These are phyloP conservation scores for Hyposoter dolosus DNA, from an alignment of 2,888 invertebrate genomes.

Conservation along the genomic window DNA sequence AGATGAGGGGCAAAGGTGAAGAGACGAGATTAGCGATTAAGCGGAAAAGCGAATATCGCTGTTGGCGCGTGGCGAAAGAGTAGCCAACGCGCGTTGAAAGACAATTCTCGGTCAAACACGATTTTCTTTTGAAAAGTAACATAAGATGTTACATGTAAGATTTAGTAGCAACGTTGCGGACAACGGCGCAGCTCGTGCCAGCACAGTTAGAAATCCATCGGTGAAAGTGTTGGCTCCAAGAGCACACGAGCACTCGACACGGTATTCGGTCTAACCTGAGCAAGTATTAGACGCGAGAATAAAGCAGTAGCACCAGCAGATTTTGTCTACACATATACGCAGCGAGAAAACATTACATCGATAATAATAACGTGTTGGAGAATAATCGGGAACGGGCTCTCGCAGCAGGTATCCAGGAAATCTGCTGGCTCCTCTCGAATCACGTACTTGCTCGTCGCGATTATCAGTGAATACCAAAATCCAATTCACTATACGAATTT, in stretches of 20 bases:
- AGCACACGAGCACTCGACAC: constrained; percentile 56
- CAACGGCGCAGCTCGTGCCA: constrained; percentile 72
- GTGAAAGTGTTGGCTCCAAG: constrained; percentile 79
- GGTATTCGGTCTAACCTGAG: constrained; percentile 45
- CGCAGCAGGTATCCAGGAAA: neutral
- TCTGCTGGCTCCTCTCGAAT: neutral
- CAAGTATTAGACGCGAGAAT: constrained; percentile 36
- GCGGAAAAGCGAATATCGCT: no score
- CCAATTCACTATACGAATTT: neutral
- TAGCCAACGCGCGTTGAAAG: neutral
- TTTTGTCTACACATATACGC: constrained; percentile 29
- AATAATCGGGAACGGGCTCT: constrained; percentile 3
- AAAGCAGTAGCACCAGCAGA: constrained; percentile 35
- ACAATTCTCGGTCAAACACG: neutral
- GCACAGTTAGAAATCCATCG: constrained; percentile 79
- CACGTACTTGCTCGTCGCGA: neutral
- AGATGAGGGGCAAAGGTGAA: no score
- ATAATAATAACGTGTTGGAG: neutral
- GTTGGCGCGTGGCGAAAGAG: neutral
- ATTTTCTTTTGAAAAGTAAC: constrained; percentile 10
- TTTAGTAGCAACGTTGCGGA: constrained; percentile 66
- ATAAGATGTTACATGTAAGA: constrained; percentile 4
- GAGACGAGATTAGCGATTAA: no score
- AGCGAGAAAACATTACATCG: constrained; percentile 1
- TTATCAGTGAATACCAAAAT: neutral